phyloP scores from a whole-genome alignment of 2,113 vertebrate genomes.

The Caranx ignobilis region DNA sequence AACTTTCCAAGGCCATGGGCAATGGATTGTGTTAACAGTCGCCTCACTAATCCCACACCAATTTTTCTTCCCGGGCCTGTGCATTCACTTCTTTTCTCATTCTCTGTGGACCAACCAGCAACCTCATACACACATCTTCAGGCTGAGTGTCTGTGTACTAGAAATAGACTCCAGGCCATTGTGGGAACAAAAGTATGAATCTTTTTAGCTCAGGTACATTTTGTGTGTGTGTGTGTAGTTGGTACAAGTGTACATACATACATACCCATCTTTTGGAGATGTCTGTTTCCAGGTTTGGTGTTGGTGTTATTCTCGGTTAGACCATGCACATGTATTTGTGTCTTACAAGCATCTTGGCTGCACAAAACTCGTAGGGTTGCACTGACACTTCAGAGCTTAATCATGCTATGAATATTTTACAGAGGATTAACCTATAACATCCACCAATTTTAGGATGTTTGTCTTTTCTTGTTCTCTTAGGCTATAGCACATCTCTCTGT shows the following conservation, averaged over 20 bases:
- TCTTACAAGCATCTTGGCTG: neutral
- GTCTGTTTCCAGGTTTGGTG: neutral
- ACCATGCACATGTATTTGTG: neutral
- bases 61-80: conserved; percentile 41
- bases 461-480: conserved; percentile 33
- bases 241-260: neutral
- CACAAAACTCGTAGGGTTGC: too few relatives aligned
- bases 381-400: neutral
- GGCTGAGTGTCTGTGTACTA: conserved; percentile 59
- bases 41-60: conserved; percentile 73
- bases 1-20: conserved; percentile 69
- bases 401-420: conserved; percentile 26
- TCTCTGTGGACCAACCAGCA: conserved; percentile 52
- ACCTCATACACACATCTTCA: conserved; percentile 65
- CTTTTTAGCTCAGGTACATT: conserved; percentile 8
- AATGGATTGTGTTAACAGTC: conserved; percentile 71
- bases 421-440: conserved; percentile 5
- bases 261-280: neutral
- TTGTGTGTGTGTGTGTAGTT: neutral
- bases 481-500: conserved; percentile 21
- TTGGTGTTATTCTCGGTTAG: neutral
- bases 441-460: conserved; percentile 20
- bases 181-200: conserved; percentile 49
- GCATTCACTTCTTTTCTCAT: conserved; percentile 57
- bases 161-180: conserved; percentile 52